phyloP scores from a whole-genome alignment of 2,888 invertebrate genomes.

The Leptopterna dolabrata region DNA sequence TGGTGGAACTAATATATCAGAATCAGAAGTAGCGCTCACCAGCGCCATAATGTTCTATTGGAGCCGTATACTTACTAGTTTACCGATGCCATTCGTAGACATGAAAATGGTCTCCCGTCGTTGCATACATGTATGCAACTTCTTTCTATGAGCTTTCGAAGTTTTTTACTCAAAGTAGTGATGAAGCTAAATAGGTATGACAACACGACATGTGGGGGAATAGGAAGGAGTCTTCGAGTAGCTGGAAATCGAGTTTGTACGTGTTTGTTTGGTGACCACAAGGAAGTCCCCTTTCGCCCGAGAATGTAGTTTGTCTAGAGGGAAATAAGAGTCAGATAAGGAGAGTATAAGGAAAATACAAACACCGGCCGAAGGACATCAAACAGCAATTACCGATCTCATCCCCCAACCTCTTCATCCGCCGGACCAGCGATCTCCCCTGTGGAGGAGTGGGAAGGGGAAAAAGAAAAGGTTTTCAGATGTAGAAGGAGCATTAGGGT shows the following conservation, averaged over 20 bases:
- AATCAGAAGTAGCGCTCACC: too few relatives aligned
- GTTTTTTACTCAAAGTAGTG: too few relatives aligned
- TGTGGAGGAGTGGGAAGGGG: background rate
- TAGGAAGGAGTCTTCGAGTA: background rate
- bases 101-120: too few relatives aligned
- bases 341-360: constrained; percentile 18
- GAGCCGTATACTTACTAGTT: too few relatives aligned
- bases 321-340: background rate
- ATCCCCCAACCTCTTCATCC: background rate
- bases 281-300: background rate
- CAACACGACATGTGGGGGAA: background rate
- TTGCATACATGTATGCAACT: too few relatives aligned
- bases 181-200: background rate
- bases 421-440: constrained; percentile 17
- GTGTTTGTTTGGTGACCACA: background rate
- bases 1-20: too few relatives aligned
- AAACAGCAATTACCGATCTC: constrained; percentile 55
- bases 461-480: constrained; percentile 48
- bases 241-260: too few relatives aligned
- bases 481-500: constrained; percentile 47
- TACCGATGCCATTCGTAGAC: too few relatives aligned
- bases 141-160: too few relatives aligned
- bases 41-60: too few relatives aligned
- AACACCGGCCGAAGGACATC: constrained; percentile 48
- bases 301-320: background rate